A percentile compares a stretch with the other conserved stretches of the same genome.
Conservation (phyloP, 2,113 vertebrate species). For the Bombycilla garrulus region DNA sequence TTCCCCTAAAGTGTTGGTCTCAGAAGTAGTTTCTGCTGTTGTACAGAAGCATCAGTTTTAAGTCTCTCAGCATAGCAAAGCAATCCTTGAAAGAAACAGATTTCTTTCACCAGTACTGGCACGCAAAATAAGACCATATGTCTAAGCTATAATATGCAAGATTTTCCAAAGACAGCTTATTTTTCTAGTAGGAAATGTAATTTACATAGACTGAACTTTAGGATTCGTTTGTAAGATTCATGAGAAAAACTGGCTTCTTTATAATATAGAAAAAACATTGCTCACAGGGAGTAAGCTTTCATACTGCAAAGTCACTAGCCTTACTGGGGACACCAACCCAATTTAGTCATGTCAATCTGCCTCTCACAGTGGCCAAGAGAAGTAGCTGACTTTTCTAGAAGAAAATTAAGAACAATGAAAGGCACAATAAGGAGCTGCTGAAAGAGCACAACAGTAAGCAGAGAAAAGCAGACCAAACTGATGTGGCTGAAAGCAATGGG, state of each 20-base stretch:
- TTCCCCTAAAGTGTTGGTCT: not conserved
- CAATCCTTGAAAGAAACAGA: not conserved
- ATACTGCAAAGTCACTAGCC: not conserved
- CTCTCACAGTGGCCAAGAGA: not conserved
- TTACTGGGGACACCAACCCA: not conserved
- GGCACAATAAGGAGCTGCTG: not conserved
- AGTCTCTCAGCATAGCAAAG: not conserved
- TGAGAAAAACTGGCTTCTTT: not conserved
- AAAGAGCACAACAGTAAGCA: not conserved
- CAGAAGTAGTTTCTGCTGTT: not conserved
- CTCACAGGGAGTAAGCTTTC: not conserved
- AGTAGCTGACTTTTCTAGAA: not conserved
- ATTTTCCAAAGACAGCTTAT: conserved; percentile 24
- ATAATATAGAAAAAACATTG: not conserved
- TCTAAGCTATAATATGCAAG: conserved; percentile 33
- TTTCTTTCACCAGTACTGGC: conserved; percentile 13
- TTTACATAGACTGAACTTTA: not conserved
- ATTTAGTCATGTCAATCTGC: not conserved
- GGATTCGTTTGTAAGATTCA: not conserved
- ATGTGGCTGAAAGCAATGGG: not conserved
- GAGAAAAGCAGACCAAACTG: not conserved
- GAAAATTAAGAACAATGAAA: not conserved
- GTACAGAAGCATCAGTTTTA: not conserved
- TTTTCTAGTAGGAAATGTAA: conserved; percentile 38
- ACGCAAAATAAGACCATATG: conserved; percentile 28